Percentiles rank a stretch among this genome's conserved stretches.
phyloP scores from a whole-genome alignment of 2,797 vertebrate species.

The Hirundo rustica region DNA sequence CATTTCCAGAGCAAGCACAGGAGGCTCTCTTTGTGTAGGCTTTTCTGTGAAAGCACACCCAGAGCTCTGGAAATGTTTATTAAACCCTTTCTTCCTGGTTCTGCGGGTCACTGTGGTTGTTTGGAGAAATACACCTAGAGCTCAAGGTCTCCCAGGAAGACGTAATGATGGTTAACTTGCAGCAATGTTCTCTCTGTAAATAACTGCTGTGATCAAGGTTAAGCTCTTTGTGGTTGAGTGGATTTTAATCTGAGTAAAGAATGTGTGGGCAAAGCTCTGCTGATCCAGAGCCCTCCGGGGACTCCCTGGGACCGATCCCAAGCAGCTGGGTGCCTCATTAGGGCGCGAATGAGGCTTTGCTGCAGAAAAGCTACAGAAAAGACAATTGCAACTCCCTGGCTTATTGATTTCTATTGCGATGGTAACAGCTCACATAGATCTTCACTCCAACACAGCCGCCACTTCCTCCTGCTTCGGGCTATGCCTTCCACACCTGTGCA shows the following conservation, averaged over 20 bases:
- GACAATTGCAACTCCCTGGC: background rate
- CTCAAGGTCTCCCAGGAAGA: slow-evolving; percentile 34
- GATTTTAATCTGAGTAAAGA: slow-evolving; percentile 12
- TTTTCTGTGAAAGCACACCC: background rate
- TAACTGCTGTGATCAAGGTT: background rate
- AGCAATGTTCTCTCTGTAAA: slow-evolving; percentile 32
- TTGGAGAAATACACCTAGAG: background rate
- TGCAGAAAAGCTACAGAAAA: background rate
- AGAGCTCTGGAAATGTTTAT: background rate
- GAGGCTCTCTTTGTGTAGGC: background rate
- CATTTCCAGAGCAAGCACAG: background rate
- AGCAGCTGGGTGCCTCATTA: background rate
- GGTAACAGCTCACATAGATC: background rate
- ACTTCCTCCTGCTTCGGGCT: background rate
- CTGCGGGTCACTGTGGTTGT: background rate
- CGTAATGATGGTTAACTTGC: background rate
- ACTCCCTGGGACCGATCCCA: background rate
- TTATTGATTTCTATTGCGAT: background rate
- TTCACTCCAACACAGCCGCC: background rate
- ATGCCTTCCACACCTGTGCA: background rate
- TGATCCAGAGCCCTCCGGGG: background rate
- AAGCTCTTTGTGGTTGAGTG: background rate
- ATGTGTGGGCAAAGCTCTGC: background rate
- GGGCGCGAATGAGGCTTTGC: background rate
- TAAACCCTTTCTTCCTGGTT: slow-evolving; percentile 33